Percentiles rank a stretch among this genome's conserved stretches.
Conservation (phyloP, 2,888 invertebrate species). For the Dendrolimus houi region DNA sequence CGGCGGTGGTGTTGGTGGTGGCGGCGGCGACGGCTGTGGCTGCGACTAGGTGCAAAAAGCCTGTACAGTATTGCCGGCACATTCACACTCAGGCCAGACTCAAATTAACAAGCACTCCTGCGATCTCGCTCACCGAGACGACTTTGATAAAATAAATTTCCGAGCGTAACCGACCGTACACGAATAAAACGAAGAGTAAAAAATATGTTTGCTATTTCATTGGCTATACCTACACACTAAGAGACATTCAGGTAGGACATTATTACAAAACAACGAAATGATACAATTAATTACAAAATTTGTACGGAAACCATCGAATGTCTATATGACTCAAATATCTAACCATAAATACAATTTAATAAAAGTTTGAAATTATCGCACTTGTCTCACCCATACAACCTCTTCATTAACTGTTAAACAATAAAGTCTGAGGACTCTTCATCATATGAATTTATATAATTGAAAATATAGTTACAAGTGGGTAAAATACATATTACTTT, state of each 20-base stretch:
- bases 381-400: too few relatives aligned
- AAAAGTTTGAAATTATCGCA: too few relatives aligned
- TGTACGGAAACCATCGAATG: too few relatives aligned
- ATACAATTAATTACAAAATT: slow-evolving; percentile 15
- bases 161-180: slow-evolving; percentile 46
- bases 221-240: slow-evolving; percentile 25
- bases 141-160: slow-evolving; percentile 37
- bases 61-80: slow-evolving; percentile 50
- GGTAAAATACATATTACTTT: too few relatives aligned
- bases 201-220: slow-evolving; percentile 43
- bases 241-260: slow-evolving; percentile 4
- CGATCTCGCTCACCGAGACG: slow-evolving; percentile 60
- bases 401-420: too few relatives aligned
- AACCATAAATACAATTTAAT: too few relatives aligned
- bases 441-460: too few relatives aligned
- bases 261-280: slow-evolving; percentile 35
- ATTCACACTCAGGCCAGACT: slow-evolving; percentile 53
- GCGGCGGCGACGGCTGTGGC: slow-evolving; percentile 26
- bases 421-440: too few relatives aligned
- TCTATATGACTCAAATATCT: too few relatives aligned
- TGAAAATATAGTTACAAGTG: too few relatives aligned
- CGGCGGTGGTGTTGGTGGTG: slow-evolving; percentile 27
- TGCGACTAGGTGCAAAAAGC: slow-evolving; percentile 31
- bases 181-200: slow-evolving; percentile 46
- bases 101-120: slow-evolving; percentile 37